Evolutionary conservation across 1,140 invertebrate genomes (phyloP), one percentile per base, ranked within the genome.

Genomic region (Hypsibius dujardini): DNA sequence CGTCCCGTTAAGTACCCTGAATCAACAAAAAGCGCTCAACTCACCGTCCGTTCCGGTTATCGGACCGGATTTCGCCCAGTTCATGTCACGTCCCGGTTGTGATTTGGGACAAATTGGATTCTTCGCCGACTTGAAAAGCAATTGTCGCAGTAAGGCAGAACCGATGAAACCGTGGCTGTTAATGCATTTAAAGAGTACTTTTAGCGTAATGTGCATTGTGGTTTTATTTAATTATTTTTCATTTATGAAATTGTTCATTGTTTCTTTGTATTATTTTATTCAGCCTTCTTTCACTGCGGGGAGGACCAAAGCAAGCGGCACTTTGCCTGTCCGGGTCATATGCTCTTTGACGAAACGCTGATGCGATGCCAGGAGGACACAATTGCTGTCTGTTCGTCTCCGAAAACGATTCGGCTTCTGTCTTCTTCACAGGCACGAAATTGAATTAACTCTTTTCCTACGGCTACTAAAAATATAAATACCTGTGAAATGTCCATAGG

Each of bases 221-320:
- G 28, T 28, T 28, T 28, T 28, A 28, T 28, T 28, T 28, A 28
- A 28, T 42, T 67, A 67, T 67, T 67, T 67, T 3, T 67, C 12
- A 67, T 67, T 67, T 15, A 12, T 12, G 62, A 45, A 67, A 67
- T 42, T 7, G 42, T 7, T 67, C 3, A 15, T 56, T 56, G 0
- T 56, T 12, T 12, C n/a, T 56, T 42, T 15, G 0, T 42, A 67
- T 0, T 67, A 7, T 67, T 67, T 7, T 67, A 7, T 67, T 12
- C 42, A 67, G 62, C 62, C 12, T 67, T 67, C 62, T 67, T 67
- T 45, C 42, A 67, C 62, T 67, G 62, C 42, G 62, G 45, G 45
- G 12, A 3, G 45, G 62, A 67, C 42, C 12, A 7, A 67, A 42
- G 3, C 3, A 67, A 67, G 45, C 12, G 45, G 42, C 12, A 67